These are phyloP conservation scores for Diachrysia chrysitis DNA, from an alignment of 2,888 invertebrate genomes.

Conservation along the genomic window DNA sequence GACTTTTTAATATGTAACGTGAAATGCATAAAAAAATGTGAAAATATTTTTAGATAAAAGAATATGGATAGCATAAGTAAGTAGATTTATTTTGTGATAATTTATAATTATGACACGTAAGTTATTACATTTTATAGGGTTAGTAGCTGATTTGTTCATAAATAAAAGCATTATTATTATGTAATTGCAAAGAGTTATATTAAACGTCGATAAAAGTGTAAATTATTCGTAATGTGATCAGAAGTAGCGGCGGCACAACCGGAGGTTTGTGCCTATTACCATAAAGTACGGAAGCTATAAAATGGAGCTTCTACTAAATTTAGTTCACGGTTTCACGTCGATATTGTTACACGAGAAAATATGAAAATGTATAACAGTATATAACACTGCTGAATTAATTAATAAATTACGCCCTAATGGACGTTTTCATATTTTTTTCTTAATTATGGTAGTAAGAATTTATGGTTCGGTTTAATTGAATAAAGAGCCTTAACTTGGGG, in stretches of 20 bases:
- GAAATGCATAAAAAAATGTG: too few relatives aligned
- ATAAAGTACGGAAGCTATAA: constrained; percentile 83
- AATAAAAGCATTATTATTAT: constrained; percentile 33
- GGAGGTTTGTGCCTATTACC: constrained; percentile 72
- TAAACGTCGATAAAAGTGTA: constrained; percentile 45
- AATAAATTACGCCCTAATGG: constrained; percentile 52
- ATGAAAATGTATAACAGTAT: constrained; percentile 67
- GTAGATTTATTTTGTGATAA: too few relatives aligned
- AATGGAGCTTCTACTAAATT: constrained; percentile 73
- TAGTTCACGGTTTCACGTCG: constrained; percentile 70
- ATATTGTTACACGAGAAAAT: constrained; percentile 67
- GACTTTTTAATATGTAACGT: too few relatives aligned
- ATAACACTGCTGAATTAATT: constrained; percentile 61
- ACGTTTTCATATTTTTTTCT: constrained; percentile 42
- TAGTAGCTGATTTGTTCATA: constrained; percentile 2
- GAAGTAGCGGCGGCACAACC: constrained; percentile 37
- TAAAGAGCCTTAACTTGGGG: constrained; percentile 13
- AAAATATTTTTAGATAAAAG: too few relatives aligned
- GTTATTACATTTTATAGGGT: neutral
- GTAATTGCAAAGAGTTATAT: constrained; percentile 39
- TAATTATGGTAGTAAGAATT: constrained; percentile 40
- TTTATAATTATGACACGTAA: too few relatives aligned
- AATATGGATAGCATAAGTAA: too few relatives aligned
- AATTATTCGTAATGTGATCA: constrained; percentile 46
- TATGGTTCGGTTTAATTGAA: constrained; percentile 43